These are phyloP conservation scores for Anisognathus igniventris DNA, from an alignment of 2,797 vertebrate genomes.

Conservation along the genomic window DNA sequence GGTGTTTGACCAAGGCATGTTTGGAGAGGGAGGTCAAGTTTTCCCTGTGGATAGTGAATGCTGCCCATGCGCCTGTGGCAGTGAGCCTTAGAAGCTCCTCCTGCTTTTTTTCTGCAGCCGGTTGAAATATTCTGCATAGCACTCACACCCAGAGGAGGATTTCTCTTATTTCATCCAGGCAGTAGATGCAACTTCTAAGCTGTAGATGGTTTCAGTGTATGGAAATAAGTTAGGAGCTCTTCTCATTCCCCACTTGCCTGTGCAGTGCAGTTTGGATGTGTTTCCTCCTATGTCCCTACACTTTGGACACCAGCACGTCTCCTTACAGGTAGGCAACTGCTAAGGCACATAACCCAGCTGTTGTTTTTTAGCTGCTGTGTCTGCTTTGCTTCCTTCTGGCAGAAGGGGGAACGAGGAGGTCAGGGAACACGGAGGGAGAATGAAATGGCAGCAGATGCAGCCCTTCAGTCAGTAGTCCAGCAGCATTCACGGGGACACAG, in stretches of 20 bases:
- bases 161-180: background rate
- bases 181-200: background rate
- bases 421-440: background rate
- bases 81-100: background rate
- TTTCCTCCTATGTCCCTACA: rapidly evolving
- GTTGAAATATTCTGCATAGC: background rate
- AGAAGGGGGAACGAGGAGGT: rapidly evolving
- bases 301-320: background rate
- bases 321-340: background rate
- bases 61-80: background rate
- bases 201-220: background rate
- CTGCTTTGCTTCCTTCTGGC: background rate
- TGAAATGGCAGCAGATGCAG: background rate
- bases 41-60: rapidly evolving
- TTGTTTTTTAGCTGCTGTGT: background rate
- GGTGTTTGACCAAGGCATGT: background rate
- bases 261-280: background rate
- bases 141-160: background rate
- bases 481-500: rapidly evolving
- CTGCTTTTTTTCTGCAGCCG: background rate
- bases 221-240: background rate
- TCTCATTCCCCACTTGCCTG: background rate
- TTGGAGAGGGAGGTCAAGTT: background rate
- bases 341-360: background rate
- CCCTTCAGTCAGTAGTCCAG: background rate